phyloP scores from a whole-genome alignment of 2,888 invertebrate species.

The Linyphia triangularis region DNA sequence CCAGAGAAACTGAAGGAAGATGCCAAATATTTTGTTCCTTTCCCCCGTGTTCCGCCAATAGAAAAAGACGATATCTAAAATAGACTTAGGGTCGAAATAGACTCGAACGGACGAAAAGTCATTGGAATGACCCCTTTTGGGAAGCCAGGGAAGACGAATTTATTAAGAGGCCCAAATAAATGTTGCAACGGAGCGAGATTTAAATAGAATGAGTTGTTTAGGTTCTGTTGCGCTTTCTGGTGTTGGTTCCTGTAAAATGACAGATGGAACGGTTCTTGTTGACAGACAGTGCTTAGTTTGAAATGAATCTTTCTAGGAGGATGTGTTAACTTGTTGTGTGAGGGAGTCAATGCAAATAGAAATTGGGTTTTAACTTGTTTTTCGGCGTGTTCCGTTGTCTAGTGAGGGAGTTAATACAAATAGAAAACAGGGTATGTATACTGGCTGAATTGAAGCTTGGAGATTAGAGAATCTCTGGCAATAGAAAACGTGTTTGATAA shows the following conservation, averaged over 20 bases:
- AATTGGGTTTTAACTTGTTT: neutral
- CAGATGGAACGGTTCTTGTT: neutral
- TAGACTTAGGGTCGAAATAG: conserved; percentile 57
- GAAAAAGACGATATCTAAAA: conserved; percentile 24
- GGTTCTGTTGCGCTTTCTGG: neutral
- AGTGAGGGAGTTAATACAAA: too few species aligned
- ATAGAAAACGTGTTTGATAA: too few species aligned
- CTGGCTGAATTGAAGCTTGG: too few species aligned
- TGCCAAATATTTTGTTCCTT: conserved; percentile 56
- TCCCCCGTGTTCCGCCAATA: conserved; percentile 47
- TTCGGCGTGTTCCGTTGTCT: too few species aligned
- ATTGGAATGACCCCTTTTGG: conserved; percentile 55
- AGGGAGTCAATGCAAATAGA: neutral
- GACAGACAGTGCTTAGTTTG: conserved; percentile 12
- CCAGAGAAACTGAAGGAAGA: conserved; percentile 34
- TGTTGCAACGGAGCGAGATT: neutral
- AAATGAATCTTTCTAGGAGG: neutral
- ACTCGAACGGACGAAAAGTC: conserved; percentile 49
- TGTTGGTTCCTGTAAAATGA: neutral
- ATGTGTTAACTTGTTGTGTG: neutral
- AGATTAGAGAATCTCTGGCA: too few species aligned
- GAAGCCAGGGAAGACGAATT: conserved; percentile 14
- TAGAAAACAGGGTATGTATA: too few species aligned
- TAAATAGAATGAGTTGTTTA: conserved; percentile 15
- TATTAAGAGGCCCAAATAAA: conserved; percentile 8